A percentile compares a stretch with the other conserved stretches of the same genome.
Evolutionary conservation across 2,113 vertebrate genomes (phyloP).

Genomic region (Acrocephalus arundinaceus): DNA sequence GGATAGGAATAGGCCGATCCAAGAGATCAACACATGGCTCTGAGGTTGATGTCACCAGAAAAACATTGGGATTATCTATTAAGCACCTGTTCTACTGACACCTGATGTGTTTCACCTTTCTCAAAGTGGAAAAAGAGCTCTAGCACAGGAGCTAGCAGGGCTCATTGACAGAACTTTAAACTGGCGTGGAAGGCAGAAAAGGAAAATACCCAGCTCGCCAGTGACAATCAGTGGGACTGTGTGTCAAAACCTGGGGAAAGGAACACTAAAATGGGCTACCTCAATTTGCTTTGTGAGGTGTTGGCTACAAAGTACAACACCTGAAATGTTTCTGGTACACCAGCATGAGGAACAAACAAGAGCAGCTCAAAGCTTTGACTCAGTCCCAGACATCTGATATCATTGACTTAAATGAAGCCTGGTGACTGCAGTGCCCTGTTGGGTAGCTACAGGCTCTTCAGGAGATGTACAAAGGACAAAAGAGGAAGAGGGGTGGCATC

Average conservation of each 20-base stretch:
- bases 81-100: neutral
- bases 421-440: neutral
- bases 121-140: neutral
- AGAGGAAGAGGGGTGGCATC: neutral
- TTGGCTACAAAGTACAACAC: neutral
- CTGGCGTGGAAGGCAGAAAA: neutral
- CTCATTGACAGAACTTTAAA: neutral
- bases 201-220: fast-evolving
- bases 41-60: neutral
- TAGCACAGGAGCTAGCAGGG: neutral
- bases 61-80: neutral
- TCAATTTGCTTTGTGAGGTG: neutral
- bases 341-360: neutral
- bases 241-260: neutral
- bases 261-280: neutral
- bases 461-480: neutral
- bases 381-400: neutral
- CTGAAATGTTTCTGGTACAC: neutral
- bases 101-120: neutral
- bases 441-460: neutral
- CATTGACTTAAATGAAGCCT: neutral
- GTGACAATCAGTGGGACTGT: fast-evolving
- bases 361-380: neutral
- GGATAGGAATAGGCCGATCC: neutral
- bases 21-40: neutral